Percentiles rank a stretch among this genome's conserved stretches.
Conservation (phyloP, 2,113 vertebrate genomes). For the Edolisoma coerulescens region DNA sequence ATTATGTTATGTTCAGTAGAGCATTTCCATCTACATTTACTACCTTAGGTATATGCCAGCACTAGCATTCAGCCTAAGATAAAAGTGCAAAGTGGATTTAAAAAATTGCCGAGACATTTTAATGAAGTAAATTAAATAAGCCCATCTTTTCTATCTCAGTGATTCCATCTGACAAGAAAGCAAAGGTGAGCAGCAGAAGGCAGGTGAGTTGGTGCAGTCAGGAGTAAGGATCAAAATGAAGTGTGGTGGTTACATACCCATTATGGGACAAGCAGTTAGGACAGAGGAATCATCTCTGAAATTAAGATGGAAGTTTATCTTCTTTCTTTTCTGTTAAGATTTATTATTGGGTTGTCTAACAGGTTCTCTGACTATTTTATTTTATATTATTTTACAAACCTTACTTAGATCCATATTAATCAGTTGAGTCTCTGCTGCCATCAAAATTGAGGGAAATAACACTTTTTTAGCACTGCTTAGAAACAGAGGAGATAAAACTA, state of each 20-base stretch:
- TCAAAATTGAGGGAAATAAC: not conserved
- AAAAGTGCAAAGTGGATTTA: not conserved
- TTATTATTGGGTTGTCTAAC: not conserved
- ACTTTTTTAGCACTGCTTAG: not conserved
- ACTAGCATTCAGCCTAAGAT: not conserved
- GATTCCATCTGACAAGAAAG: not conserved
- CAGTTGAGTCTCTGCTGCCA: not conserved
- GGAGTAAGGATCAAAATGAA: not conserved
- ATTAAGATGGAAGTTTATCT: not conserved
- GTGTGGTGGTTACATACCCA: accelerated
- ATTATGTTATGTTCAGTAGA: not conserved
- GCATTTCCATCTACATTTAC: not conserved
- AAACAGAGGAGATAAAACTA: not conserved
- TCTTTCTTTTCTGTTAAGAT: not conserved
- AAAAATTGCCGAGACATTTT: not conserved
- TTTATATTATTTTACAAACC: not conserved
- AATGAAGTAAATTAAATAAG: not conserved
- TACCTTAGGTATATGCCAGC: not conserved
- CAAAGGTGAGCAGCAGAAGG: not conserved
- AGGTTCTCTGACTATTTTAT: not conserved
- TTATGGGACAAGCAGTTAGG: not conserved
- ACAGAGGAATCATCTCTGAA: not conserved
- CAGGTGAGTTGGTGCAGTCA: not conserved
- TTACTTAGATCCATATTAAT: not conserved
- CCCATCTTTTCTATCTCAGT: not conserved